phyloP scores from a whole-genome alignment of 2,888 invertebrate species.

The Chrysolina americana region DNA sequence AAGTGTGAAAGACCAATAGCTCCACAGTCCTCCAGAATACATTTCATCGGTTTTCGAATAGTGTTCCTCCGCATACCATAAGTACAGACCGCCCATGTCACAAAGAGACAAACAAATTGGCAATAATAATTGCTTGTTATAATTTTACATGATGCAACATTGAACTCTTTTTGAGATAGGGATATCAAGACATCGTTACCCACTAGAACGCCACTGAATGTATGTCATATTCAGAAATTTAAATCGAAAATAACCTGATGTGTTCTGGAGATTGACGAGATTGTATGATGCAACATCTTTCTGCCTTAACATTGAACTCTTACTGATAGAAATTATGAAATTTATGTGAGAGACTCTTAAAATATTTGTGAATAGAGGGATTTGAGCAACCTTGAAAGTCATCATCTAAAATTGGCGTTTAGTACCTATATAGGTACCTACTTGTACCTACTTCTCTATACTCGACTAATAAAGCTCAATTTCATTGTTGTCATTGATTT shows the following conservation, averaged over 20 bases:
- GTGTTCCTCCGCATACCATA: too few relatives aligned
- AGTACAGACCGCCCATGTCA: too few relatives aligned
- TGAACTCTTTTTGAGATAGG: neutral
- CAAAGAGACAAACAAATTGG: neutral
- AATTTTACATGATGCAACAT: neutral
- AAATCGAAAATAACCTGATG: conserved; percentile 12
- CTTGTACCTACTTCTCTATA: too few relatives aligned
- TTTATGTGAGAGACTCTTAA: neutral
- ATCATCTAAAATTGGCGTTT: neutral
- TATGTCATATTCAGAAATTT: conserved; percentile 10
- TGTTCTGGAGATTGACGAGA: conserved; percentile 1
- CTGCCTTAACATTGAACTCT: conserved; percentile 18
- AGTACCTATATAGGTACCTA: too few relatives aligned
- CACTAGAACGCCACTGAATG: conserved; percentile 7
- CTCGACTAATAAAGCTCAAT: too few relatives aligned
- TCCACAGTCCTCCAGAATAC: too few relatives aligned
- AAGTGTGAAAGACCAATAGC: too few relatives aligned
- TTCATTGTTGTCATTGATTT: too few relatives aligned
- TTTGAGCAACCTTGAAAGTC: neutral
- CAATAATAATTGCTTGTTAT: neutral
- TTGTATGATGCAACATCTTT: conserved; percentile 8
- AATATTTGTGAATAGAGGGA: neutral
- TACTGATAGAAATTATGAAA: neutral
- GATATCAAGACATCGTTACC: neutral
- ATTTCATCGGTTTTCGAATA: too few relatives aligned